Base-by-base conservation (phyloP, 2,797 vertebrate species). In the Parauchenoglanis punctatus region DNA sequence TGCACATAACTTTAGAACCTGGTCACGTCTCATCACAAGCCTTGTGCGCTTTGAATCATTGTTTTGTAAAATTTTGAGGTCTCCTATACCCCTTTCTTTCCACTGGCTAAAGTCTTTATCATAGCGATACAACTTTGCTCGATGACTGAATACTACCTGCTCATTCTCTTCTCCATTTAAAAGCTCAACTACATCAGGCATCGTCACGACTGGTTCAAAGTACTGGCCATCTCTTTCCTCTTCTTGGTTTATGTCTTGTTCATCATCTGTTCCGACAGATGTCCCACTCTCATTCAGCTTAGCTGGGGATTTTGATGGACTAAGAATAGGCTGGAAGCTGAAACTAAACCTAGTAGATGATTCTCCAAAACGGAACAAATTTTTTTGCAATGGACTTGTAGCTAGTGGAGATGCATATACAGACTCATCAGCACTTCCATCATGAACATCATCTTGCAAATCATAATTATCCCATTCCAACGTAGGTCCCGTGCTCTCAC, bases 151-250 rank as follows among this genome's bases (percentile, higher is more conserved):
- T 63, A 99, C 93, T 31, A 98, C 95, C 87, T 96, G 97, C 85
- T 99, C 99, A 44, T 99, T 97, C 94, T 99, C 99, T 92, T 99
- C 98, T 20, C 99, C 98, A 20, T 97, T 99, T 40, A 97, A 97
- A 86, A 97, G 95, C 77, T 99, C 96, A 31, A 99, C 95, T 0
- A 99, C 94, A 91, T 99, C 98, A 87, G 98, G 99, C 86, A 99
- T 93, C 28, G 98, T 97, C 44, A 99, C 97, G 28, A 99, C 97
- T 52, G 99, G 99, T 90, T 99, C 98, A 93, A 99, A 99, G 93
- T 99, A 98, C 89, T 98, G 98, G 2, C 97, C 94, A 87, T 99
- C 98, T 91, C 96, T 94, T 89, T 99, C 98, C 77, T 99, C 98
- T 80, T 99, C 98, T 89, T 99, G 98, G 78, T 95, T 96, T 25